Evolutionary conservation across 1,140 invertebrate genomes (phyloP).

Genomic region (Anthonomus grandis): DNA sequence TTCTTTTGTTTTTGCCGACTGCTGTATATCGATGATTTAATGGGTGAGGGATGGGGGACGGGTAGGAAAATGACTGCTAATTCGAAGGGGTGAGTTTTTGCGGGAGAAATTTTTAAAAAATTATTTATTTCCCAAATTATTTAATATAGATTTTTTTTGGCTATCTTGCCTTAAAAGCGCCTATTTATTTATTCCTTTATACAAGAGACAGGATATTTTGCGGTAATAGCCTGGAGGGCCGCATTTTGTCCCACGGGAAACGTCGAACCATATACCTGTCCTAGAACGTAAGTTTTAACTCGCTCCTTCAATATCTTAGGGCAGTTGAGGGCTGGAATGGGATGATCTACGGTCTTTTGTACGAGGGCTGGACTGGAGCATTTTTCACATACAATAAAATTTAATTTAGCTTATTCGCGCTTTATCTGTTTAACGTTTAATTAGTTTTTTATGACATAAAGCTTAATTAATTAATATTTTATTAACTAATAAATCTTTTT

Average conservation of each 20-base stretch:
- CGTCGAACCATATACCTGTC: constrained; percentile 23
- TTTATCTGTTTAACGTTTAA: too few species aligned
- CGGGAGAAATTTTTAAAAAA: too few species aligned
- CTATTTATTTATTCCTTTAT: too few species aligned
- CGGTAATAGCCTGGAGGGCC: constrained; percentile 10
- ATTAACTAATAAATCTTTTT: not conserved
- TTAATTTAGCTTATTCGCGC: not conserved
- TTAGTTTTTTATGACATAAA: too few species aligned
- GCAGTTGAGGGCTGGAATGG: constrained; percentile 17
- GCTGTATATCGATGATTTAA: constrained; percentile 28
- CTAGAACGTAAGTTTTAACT: constrained; percentile 20
- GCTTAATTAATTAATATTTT: too few species aligned
- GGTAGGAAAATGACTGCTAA: constrained; percentile 17
- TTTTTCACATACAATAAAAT: not conserved
- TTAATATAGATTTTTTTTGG: too few species aligned
- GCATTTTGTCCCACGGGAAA: constrained; percentile 19
- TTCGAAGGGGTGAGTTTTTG: constrained; percentile 25
- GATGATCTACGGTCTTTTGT: constrained; percentile 16
- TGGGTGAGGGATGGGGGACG: constrained; percentile 15
- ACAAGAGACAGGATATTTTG: too few species aligned
- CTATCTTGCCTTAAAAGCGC: too few species aligned
- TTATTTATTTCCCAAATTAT: too few species aligned
- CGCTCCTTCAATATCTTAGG: constrained; percentile 27
- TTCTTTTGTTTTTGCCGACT: constrained; percentile 30
- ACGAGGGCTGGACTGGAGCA: constrained; percentile 4